Percentiles rank a stretch among this genome's conserved stretches.
Evolutionary conservation across 2,113 vertebrate species (phyloP).

Genomic region (Microcebus griseorufus): DNA sequence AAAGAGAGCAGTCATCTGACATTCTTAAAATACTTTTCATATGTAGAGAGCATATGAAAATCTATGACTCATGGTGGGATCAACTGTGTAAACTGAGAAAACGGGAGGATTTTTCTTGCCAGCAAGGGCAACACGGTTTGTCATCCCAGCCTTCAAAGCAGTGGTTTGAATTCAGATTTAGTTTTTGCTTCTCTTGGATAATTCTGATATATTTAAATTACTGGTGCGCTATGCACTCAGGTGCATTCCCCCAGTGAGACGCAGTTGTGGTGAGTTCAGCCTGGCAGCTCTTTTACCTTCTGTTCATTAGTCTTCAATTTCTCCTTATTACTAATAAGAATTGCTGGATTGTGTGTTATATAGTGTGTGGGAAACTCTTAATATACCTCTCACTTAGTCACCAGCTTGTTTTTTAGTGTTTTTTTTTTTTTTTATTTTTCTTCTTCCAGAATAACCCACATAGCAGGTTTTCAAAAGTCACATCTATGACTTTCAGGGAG

Average conservation of each 20-base stretch:
- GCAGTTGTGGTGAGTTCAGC: conserved; percentile 20
- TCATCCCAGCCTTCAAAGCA: conserved; percentile 44
- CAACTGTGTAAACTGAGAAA: conserved; percentile 70
- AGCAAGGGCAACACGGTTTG: conserved; percentile 47
- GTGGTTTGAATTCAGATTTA: not conserved
- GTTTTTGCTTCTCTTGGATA: conserved; percentile 45
- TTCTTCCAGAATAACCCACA: conserved; percentile 79
- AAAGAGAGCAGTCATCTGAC: conserved; percentile 64
- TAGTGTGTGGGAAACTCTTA: conserved; percentile 82
- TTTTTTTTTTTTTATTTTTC: no score
- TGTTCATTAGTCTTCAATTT: conserved; percentile 66
- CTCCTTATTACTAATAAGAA: conserved; percentile 71
- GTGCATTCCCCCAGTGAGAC: conserved; percentile 56
- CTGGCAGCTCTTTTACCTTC: conserved; percentile 15
- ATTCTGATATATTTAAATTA: conserved; percentile 58
- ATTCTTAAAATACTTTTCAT: conserved; percentile 72
- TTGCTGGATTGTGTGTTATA: conserved; percentile 75
- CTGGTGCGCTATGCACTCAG: conserved; percentile 35
- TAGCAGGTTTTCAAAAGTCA: conserved; percentile 80
- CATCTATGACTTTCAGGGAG: conserved; percentile 57
- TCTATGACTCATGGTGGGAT: conserved; percentile 65
- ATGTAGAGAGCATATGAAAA: conserved; percentile 65
- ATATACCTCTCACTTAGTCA: conserved; percentile 82
- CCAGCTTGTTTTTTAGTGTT: conserved; percentile 36
- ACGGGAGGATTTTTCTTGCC: conserved; percentile 65